These are phyloP conservation scores for Ceyx melanurus DNA, from an alignment of 2,113 vertebrate genomes.

Conservation along the genomic window DNA sequence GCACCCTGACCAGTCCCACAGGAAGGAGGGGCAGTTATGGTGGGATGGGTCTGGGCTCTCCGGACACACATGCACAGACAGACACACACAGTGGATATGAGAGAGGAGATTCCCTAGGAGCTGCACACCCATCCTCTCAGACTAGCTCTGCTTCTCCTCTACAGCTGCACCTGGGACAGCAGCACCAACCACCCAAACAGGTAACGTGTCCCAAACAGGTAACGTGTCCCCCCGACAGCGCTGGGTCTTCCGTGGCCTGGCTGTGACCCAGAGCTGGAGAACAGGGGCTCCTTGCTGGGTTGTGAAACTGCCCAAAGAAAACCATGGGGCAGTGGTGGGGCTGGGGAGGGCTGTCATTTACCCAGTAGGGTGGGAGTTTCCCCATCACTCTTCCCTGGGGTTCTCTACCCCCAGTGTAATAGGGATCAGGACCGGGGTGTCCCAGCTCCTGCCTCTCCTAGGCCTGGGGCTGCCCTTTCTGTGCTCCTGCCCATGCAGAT, in stretches of 20 bases:
- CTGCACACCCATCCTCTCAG: background rate
- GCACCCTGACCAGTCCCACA: background rate
- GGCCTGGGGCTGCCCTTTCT: background rate
- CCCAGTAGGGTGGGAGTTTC: background rate
- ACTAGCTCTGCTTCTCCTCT: background rate
- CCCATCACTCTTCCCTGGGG: no score
- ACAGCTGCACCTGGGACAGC: background rate
- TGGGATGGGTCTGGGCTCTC: background rate
- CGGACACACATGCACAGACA: no score
- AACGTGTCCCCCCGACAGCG: no score
- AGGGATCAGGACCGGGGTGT: background rate
- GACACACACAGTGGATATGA: no score
- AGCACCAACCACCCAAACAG: no score
- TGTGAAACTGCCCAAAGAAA: no score
- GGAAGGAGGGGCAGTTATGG: background rate
- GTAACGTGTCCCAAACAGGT: no score
- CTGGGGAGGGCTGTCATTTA: background rate
- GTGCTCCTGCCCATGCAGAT: background rate
- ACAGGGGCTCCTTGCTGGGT: no score
- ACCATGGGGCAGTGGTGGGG: no score
- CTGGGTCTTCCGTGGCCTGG: no score
- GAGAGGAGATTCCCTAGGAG: no score
- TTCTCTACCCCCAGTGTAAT: background rate
- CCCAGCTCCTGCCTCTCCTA: background rate
- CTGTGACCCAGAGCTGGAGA: no score